phyloP scores from a whole-genome alignment of 2,888 invertebrate genomes.

The Himalopsyche japonica region DNA sequence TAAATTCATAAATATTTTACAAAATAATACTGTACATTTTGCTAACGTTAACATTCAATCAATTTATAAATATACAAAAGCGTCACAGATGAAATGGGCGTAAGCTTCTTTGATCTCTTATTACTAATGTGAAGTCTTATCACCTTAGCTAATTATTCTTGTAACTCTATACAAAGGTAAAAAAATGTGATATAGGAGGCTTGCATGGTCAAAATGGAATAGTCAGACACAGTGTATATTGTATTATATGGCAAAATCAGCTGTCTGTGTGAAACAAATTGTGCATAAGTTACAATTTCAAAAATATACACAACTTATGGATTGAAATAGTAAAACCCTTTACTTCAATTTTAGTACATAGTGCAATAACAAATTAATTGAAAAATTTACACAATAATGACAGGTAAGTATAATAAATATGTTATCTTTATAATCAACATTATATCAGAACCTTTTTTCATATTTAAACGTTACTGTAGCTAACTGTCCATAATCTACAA shows the following conservation, averaged over 20 bases:
- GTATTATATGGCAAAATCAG: neutral
- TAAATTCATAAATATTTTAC: conserved; percentile 37
- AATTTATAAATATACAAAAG: conserved; percentile 35
- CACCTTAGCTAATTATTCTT: neutral
- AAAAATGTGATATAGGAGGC: neutral
- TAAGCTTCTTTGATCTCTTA: neutral
- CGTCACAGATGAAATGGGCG: conserved; percentile 20
- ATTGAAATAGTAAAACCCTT: too few species aligned
- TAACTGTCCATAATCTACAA: neutral
- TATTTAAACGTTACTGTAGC: too few species aligned
- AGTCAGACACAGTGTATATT: neutral
- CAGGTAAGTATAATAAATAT: too few species aligned
- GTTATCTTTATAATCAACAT: too few species aligned
- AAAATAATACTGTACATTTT: conserved; percentile 61
- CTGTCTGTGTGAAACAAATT: neutral
- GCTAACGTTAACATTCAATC: conserved; percentile 44
- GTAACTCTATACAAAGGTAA: neutral
- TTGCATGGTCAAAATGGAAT: neutral
- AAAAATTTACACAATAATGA: too few species aligned
- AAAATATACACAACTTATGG: too few species aligned
- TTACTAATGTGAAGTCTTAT: neutral
- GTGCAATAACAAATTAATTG: too few species aligned
- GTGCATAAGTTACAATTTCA: too few species aligned
- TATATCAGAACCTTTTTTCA: too few species aligned
- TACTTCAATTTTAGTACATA: too few species aligned